Conservation (phyloP, 64 coral and sea anemone species). For the Acropora tenuis region DNA sequence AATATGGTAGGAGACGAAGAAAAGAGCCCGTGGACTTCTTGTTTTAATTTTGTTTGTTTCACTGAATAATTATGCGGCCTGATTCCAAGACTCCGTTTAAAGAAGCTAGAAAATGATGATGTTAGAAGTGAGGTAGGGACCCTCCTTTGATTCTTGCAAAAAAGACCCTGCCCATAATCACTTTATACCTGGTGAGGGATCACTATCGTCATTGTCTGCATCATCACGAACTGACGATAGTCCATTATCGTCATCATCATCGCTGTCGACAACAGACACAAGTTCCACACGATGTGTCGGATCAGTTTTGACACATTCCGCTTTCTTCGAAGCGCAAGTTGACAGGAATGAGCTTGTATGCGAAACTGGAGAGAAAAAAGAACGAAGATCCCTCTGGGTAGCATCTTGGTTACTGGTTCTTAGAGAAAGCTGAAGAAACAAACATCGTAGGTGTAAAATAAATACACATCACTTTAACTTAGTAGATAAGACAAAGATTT, state of each 20-base stretch:
- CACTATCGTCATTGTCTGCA: background rate
- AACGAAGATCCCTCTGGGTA: slow-evolving; percentile 21
- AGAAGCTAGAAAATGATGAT: too few relatives aligned
- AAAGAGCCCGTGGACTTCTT: too few relatives aligned
- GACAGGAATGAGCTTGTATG: background rate
- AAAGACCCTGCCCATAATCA: background rate
- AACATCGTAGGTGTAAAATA: background rate
- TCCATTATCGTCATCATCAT: slow-evolving; percentile 26
- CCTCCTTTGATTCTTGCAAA: background rate
- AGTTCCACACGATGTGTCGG: background rate
- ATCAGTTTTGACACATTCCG: background rate
- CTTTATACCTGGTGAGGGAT: background rate
- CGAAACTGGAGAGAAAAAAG: slow-evolving; percentile 10
- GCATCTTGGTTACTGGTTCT: background rate
- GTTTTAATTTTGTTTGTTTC: too few relatives aligned
- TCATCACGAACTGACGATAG: background rate
- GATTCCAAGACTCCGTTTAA: too few relatives aligned
- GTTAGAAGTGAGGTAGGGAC: background rate
- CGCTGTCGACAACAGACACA: background rate
- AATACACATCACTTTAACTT: too few relatives aligned
- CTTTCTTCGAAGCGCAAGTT: background rate
- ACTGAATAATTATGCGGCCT: too few relatives aligned
- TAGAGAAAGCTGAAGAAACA: background rate
- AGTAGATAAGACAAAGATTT: too few relatives aligned
- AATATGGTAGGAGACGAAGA: too few relatives aligned